A percentile compares a stretch with the other conserved stretches of the same genome.
phyloP scores from a whole-genome alignment of 1,140 invertebrate species.

The Zelostemma sp. region DNA sequence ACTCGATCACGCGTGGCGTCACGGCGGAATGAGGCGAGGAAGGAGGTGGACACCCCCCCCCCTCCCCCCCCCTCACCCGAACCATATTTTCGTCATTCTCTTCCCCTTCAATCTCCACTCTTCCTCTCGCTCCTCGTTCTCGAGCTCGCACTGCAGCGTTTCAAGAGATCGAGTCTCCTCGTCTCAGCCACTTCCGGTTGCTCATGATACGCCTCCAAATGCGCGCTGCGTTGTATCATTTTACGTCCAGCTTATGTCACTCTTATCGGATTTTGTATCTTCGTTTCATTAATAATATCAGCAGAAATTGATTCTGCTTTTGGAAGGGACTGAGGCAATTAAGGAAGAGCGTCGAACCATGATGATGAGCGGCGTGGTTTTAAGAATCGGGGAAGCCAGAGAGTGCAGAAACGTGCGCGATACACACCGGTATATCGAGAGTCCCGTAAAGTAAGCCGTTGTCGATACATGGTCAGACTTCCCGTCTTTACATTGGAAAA shows the following conservation, averaged over 20 bases:
- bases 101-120: slow-evolving; percentile 15
- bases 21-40: slow-evolving; percentile 31
- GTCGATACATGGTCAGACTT: slow-evolving; percentile 52
- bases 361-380: too few relatives aligned
- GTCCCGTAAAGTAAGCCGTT: slow-evolving; percentile 58
- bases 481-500: slow-evolving; percentile 46
- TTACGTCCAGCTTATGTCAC: not conserved
- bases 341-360: not conserved
- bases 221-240: slow-evolving; percentile 4
- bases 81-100: slow-evolving; percentile 5
- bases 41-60: slow-evolving; percentile 14
- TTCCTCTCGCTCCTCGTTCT: slow-evolving; percentile 4
- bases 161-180: slow-evolving; percentile 54
- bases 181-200: slow-evolving; percentile 61
- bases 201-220: slow-evolving; percentile 27
- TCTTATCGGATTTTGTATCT: not conserved
- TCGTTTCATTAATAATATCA: too few relatives aligned
- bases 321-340: not conserved
- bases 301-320: not conserved
- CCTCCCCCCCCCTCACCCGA: not conserved
- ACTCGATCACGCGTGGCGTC: slow-evolving; percentile 65
- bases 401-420: slow-evolving; percentile 28
- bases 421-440: slow-evolving; percentile 50
- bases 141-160: slow-evolving; percentile 38
- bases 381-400: slow-evolving; percentile 13